Evolutionary conservation across 2,888 invertebrate genomes (phyloP).

Genomic region (Lycaena phlaeas): DNA sequence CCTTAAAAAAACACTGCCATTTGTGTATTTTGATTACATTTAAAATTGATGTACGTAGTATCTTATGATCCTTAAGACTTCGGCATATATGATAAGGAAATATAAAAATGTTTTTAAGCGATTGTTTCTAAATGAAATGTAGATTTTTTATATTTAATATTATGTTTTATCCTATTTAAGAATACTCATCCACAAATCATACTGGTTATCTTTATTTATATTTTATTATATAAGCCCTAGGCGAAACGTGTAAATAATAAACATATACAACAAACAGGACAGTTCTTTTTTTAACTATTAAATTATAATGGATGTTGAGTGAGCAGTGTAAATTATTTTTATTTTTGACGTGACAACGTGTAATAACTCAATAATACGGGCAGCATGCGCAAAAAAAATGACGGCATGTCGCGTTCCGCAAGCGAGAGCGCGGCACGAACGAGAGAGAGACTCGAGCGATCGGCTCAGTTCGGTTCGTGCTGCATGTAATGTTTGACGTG

Average conservation of each 20-base stretch:
- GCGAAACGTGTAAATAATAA: constrained; percentile 5
- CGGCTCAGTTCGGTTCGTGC: no score
- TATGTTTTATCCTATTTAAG: neutral
- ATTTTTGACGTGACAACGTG: no score
- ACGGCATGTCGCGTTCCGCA: no score
- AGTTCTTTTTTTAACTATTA: neutral
- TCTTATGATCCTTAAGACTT: neutral
- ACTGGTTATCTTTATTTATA: constrained; percentile 8
- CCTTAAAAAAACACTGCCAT: constrained; percentile 68
- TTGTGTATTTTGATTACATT: constrained; percentile 36
- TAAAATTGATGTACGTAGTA: neutral
- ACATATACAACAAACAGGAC: constrained; percentile 1
- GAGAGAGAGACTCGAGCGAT: no score
- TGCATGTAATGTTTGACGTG: no score
- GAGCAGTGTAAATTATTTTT: no score
- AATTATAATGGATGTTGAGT: no score
- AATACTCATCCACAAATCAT: constrained; percentile 8
- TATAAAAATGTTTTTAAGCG: constrained; percentile 1
- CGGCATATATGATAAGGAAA: neutral
- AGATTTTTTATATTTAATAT: constrained; percentile 9
- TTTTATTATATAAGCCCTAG: neutral
- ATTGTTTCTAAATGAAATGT: constrained; percentile 2
- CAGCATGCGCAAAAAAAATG: no score
- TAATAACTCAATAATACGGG: no score
- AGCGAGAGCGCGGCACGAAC: no score